Evolutionary conservation across 2,888 invertebrate species (phyloP).

Genomic region (Parelbella ahira): DNA sequence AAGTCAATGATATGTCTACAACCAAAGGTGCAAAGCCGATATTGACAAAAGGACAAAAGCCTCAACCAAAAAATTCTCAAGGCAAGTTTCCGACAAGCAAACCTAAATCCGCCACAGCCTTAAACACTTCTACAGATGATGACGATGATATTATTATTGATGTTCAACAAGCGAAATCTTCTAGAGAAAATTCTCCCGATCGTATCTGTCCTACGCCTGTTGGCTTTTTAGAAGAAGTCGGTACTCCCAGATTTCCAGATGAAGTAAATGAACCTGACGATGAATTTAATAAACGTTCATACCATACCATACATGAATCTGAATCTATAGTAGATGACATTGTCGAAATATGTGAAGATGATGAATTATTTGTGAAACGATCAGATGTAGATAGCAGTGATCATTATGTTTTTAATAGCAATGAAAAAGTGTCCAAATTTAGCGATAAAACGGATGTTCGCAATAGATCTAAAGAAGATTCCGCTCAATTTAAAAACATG

Average conservation of each 20-base stretch:
- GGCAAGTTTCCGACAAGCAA: conserved; percentile 59
- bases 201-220: conserved; percentile 85
- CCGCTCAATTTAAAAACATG: conserved; percentile 49
- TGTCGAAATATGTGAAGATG: conserved; percentile 76
- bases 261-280: conserved; percentile 88
- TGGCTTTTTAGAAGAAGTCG: conserved; percentile 78
- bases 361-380: conserved; percentile 63
- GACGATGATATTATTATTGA: conserved; percentile 83
- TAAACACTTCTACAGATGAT: conserved; percentile 70
- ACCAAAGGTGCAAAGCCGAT: conserved; percentile 46
- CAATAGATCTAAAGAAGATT: conserved; percentile 48
- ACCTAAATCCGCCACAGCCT: conserved; percentile 72
- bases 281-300: conserved; percentile 60
- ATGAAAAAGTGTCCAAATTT: conserved; percentile 79
- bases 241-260: conserved; percentile 86
- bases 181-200: conserved; percentile 87
- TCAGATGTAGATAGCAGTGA: conserved; percentile 52
- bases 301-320: conserved; percentile 78
- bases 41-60: conserved; percentile 43
- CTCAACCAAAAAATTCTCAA: conserved; percentile 46
- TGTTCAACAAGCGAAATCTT: conserved; percentile 86
- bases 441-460: conserved; percentile 60
- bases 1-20: conserved; percentile 56
- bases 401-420: too few species aligned
- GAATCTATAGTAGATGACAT: conserved; percentile 82